These are phyloP conservation scores for Aptenodytes patagonicus DNA, from an alignment of 2,113 vertebrate species.

Conservation along the genomic window DNA sequence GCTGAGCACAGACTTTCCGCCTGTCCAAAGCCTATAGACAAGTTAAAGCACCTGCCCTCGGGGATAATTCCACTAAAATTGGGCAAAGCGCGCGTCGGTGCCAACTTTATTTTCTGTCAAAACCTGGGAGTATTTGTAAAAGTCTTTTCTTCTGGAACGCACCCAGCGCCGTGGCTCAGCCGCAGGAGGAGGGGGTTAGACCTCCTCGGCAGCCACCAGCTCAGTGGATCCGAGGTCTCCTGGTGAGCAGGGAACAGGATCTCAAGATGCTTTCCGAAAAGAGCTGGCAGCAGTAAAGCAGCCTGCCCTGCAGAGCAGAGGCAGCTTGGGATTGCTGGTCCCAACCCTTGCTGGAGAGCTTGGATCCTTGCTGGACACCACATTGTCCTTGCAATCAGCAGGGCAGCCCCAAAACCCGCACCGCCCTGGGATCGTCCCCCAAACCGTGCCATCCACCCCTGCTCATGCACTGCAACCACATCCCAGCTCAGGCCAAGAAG, in stretches of 20 bases:
- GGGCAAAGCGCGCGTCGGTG: neutral
- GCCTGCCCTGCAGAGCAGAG: neutral
- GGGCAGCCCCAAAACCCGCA: neutral
- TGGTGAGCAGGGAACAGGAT: neutral
- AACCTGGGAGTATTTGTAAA: conserved; percentile 10
- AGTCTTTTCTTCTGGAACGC: neutral
- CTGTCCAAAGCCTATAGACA: conserved; percentile 42
- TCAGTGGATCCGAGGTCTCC: neutral
- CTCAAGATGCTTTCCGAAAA: fast-evolving
- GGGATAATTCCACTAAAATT: conserved; percentile 50
- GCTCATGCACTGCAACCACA: neutral
- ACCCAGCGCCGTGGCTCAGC: fast-evolving
- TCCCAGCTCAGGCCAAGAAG: neutral
- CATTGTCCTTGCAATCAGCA: neutral
- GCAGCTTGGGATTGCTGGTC: neutral
- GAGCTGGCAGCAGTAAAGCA: neutral
- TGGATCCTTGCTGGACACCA: neutral
- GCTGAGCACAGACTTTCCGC: conserved; percentile 43
- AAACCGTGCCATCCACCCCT: fast-evolving
- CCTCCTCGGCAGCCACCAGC: neutral
- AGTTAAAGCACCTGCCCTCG: conserved; percentile 51
- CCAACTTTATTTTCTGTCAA: conserved; percentile 29
- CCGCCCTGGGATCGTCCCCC: fast-evolving
- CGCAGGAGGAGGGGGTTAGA: neutral
- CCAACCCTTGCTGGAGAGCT: neutral